Evolutionary conservation across 23 tunicate species (phyloP), one percentile per base, ranked within the genome.

Genomic region (Halocynthia aurantium): DNA sequence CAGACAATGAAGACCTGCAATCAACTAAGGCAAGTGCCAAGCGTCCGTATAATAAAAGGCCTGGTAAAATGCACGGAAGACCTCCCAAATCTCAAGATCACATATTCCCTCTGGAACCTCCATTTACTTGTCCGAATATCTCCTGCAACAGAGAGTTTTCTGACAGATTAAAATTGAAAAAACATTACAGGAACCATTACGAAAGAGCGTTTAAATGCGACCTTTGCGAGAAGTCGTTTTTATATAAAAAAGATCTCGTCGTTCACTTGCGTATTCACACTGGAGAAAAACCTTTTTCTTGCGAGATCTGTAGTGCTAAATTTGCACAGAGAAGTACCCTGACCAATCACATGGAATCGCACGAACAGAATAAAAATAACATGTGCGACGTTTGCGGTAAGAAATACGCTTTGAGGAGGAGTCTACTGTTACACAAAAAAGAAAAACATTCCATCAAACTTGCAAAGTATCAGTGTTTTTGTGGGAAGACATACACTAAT

Each of bases 341-440:
- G 72, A 65, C 75, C 55, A 88, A 81, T 72, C 97, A 91, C 64
- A 53, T 67, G 66, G 22, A 82, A 51, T 52, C 79, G 0, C 97
- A 91, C 77, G 83, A 82, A 8, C 88, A 84, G 61, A 84, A 91
- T 52, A 61, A 80, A 73, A 86, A 91, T 12, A 85, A 80, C 52
- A 76, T 79, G 9, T 91, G 97, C 81, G 75, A 80, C 6, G 65
- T 62, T 5, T 91, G 97, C 61, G 90, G 87, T 54, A 91, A 85
- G 70, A 77, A 72, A 18, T 91, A 85, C 69, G 52, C 89, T 61
- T 71, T 55, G 5, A 17, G 22, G 18, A 53, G 57, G 57, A 71
- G 76, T 52, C 18, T 51, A 71, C 12, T 8, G 22, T 22, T 52
- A n/a, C 76, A 71, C 51, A 71, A 8, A 2, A 71, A 71, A 71